Evolutionary conservation across 2,113 vertebrate species (phyloP), one percentile per base, ranked within the genome.

Genomic region (Alces alces): DNA sequence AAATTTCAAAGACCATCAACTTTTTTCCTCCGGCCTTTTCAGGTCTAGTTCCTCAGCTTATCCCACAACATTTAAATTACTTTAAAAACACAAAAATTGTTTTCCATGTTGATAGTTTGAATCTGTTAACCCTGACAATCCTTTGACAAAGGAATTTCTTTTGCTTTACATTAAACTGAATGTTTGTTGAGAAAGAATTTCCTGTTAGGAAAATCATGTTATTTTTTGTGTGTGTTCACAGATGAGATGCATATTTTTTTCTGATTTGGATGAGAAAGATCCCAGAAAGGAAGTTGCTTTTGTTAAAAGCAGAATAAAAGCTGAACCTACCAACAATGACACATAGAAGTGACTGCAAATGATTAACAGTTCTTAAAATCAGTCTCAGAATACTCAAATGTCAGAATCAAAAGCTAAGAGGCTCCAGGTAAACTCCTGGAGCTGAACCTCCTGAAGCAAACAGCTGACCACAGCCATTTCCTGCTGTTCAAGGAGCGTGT

Each of bases 401-500:
- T 70, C 52, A 14, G 25, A 55, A 91, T 39, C 25, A 4, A 28
- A 7, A 3, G 13, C 9, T 79, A 25, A 16, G 54, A 78, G 21
- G 33, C 6, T 52, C n/a, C 13, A 4, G 60, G 60, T 23, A 23
- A 4, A 45, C 5, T 80, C 60, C 39, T 17, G 16, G 50, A 33
- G 45, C 30, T 5, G 80, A 73, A 86, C 21, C 7, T 3, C 43
- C 17, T 0, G 17, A 85, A 33, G 79, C 36, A 45, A 87, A 36
- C 0, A 30, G 27, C 21, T 76, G 10, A 39, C 7, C 2, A 6
- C 36, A 2, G 8, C 1, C 16, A 30, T 0, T 2, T 14, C 17
- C 12, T 9, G 27, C 36, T 13, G 36, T 43, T 6, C 7, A 36
- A 11, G 57, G 23, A 73, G 6, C 2, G 2, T 0, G 0, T 0